These are phyloP conservation scores for Peromyscus aztecus DNA, from an alignment of 2,797 vertebrate species.

Conservation along the genomic window DNA sequence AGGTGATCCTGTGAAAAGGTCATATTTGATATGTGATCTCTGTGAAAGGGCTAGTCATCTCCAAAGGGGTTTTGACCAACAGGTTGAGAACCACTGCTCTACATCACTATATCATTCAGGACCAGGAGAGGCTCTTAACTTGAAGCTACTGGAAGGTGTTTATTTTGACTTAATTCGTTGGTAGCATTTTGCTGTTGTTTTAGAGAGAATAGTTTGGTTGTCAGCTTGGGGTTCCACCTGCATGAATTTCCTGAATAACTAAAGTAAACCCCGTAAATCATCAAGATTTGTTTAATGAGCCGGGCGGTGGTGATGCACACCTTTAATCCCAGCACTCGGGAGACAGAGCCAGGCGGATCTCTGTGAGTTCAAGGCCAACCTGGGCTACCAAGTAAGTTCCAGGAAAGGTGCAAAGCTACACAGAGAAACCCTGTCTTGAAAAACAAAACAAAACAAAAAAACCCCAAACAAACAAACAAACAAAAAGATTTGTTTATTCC, in stretches of 20 bases:
- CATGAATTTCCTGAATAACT: constrained; percentile 68
- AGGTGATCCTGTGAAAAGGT: background rate
- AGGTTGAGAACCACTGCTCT: background rate
- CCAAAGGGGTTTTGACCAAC: background rate
- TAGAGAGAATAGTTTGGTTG: constrained; percentile 62
- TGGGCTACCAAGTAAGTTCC: background rate
- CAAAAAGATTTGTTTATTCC: constrained; percentile 2
- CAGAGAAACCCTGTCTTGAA: background rate
- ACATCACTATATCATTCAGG: background rate
- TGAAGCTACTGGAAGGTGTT: constrained; percentile 37
- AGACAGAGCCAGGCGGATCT: background rate
- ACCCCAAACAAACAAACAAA: no score
- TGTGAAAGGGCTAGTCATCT: background rate
- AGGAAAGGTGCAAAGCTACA: background rate
- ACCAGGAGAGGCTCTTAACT: constrained; percentile 29
- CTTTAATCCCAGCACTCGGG: background rate
- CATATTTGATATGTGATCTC: background rate
- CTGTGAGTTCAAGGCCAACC: background rate
- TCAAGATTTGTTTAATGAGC: constrained; percentile 42
- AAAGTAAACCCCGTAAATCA: constrained; percentile 36
- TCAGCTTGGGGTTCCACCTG: constrained; percentile 60
- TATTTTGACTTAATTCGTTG: constrained; percentile 64
- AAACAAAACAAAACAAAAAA: background rate
- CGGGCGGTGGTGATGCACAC: background rate
- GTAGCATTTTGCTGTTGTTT: constrained; percentile 47